These are phyloP conservation scores for Sebastes schlegelii DNA, from an alignment of 2,113 vertebrate species.

Conservation along the genomic window DNA sequence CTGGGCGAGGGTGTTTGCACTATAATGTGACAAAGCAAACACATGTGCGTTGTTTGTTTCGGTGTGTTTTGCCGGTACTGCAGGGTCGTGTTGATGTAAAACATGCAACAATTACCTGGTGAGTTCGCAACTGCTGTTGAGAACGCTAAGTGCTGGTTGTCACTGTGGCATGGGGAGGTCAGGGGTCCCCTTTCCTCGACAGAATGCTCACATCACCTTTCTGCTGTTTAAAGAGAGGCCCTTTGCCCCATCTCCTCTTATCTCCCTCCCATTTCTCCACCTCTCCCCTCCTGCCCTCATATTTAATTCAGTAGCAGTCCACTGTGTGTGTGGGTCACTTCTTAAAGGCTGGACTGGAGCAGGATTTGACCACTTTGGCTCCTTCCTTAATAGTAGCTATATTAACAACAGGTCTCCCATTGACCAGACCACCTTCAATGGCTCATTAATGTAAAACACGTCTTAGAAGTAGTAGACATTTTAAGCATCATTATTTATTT, in stretches of 20 bases:
- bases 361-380: constrained; percentile 32
- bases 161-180: constrained; percentile 70
- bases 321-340: constrained; percentile 62
- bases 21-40: constrained; percentile 36
- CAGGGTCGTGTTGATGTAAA: constrained; percentile 77
- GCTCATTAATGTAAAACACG: constrained; percentile 60
- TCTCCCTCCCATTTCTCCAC: constrained; percentile 3
- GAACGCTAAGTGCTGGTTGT: constrained; percentile 76
- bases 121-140: constrained; percentile 64
- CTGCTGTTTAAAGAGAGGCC: constrained; percentile 65
- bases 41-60: constrained; percentile 28
- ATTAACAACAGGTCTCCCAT: constrained; percentile 58
- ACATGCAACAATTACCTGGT: constrained; percentile 80
- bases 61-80: constrained; percentile 43
- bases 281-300: constrained; percentile 52
- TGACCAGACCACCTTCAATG: constrained; percentile 57
- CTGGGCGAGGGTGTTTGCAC: constrained; percentile 40
- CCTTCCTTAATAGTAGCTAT: constrained; percentile 42
- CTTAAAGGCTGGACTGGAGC: constrained; percentile 39
- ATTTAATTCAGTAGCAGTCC: constrained; percentile 78
- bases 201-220: constrained; percentile 68
- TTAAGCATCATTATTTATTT: constrained; percentile 47
- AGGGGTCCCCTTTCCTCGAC: constrained; percentile 62
- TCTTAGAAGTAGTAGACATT: constrained; percentile 18
- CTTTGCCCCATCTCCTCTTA: constrained; percentile 37